A percentile compares a stretch with the other conserved stretches of the same genome.
Conservation (phyloP, 2,113 vertebrate genomes). For the Anser brachyrhynchus region DNA sequence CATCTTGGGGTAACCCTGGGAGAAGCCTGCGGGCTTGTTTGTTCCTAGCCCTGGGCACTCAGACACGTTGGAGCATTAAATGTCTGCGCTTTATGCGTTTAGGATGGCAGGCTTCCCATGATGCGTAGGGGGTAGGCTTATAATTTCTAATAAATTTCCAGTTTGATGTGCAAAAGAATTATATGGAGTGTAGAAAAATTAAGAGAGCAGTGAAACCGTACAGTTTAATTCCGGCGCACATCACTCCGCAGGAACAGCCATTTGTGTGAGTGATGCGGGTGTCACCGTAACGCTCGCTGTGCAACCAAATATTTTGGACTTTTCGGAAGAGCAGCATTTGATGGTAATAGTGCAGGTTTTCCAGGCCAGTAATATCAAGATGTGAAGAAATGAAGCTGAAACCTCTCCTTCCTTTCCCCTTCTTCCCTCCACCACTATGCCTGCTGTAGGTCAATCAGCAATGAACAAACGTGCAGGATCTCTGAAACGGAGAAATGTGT, state of each 20-base stretch:
- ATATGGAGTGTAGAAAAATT: constrained; percentile 17
- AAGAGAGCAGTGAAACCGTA: background rate
- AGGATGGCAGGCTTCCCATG: background rate
- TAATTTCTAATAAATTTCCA: background rate
- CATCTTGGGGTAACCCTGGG: background rate
- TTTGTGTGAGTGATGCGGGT: background rate
- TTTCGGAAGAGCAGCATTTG: constrained; percentile 9
- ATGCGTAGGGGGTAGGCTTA: background rate
- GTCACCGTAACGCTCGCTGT: constrained; percentile 12
- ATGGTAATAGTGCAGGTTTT: background rate
- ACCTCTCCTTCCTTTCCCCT: background rate
- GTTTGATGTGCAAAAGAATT: constrained; percentile 10
- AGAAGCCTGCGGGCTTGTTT: background rate
- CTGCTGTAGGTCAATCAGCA: background rate
- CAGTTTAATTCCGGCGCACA: background rate
- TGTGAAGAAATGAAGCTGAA: background rate
- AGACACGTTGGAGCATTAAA: background rate
- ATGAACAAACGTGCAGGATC: background rate
- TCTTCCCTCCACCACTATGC: background rate
- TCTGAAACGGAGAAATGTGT: background rate
- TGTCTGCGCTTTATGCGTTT: background rate
- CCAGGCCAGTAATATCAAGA: background rate
- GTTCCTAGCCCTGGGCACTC: background rate
- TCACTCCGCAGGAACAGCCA: background rate
- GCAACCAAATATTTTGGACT: background rate